Base-by-base conservation (phyloP, 30 jellyfish, hydroid and myxozoan genomes). In the Aurelia aurita complex sp. Pacific region DNA sequence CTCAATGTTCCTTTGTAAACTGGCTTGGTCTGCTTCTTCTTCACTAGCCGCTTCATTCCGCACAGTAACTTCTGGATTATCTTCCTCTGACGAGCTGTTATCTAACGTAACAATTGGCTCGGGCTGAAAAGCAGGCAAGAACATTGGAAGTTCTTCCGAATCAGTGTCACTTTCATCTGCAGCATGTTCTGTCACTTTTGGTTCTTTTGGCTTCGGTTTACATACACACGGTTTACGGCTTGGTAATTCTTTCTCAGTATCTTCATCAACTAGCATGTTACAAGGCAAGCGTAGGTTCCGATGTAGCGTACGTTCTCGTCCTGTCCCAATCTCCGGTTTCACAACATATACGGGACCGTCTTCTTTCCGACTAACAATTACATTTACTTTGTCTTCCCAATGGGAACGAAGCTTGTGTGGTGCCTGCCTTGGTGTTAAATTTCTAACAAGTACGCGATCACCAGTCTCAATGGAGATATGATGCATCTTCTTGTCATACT, bases 301-400 rank as follows among this genome's bases (percentile, higher is more conserved):
- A 17, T 71, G 81, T 12, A 71, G 67, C 5, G 66, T 50, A 15
- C 81, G 64, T 3, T 32, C 46, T 16, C 66, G 64, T 12, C 81
- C 81, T 3, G 15, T 50, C 5, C 50, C 50, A 38, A 38, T 38
- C 50, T 38, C 50, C 5, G 50, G 50, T 38, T 38, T 38, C 50
- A 38, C 50, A 38, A 38, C 19, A 14, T 35, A 51, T 43, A 72
- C 67, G 5, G 53, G 62, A 38, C 80, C n/a, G 64, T 69, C 62
- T 69, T 38, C 80, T 4, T 23, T 69, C 33, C 80, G 80, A 38
- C 66, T 69, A 19, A 29, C 35, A 19, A 46, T 36, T n/a, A 74
- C 64, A 29, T 74, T 77, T 14, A 74, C 85, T 74, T 74, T 43
- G 53, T 43, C 74, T 53, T 74, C 85, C 85, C 85, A 74, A 57